phyloP scores from a whole-genome alignment of 2,888 invertebrate genomes.

The Plagodis pulveraria region DNA sequence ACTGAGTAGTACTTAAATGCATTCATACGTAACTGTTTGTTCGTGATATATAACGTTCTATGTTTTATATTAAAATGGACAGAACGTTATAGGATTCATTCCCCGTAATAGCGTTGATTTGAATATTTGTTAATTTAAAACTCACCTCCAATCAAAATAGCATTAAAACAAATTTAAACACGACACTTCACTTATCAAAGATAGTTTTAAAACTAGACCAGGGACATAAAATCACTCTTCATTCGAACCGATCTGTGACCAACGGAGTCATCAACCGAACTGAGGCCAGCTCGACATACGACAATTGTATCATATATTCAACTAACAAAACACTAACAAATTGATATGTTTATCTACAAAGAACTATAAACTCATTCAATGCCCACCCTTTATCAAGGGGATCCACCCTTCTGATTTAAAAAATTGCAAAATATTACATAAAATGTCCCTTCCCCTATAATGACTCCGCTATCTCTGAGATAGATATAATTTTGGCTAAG shows the following conservation, averaged over 20 bases:
- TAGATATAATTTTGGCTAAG: slow-evolving; percentile 73
- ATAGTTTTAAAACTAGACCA: slow-evolving; percentile 38
- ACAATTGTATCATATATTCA: slow-evolving; percentile 76
- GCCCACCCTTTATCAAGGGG: slow-evolving; percentile 82
- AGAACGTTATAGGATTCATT: not conserved
- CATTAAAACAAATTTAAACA: slow-evolving; percentile 29
- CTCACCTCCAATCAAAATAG: slow-evolving; percentile 31
- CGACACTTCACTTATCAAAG: slow-evolving; percentile 40
- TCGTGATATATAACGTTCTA: not conserved
- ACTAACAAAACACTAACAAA: slow-evolving; percentile 82
- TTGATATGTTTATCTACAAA: slow-evolving; percentile 85
- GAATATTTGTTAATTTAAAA: slow-evolving; percentile 22
- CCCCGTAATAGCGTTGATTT: slow-evolving; percentile 15
- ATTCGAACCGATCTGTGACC: slow-evolving; percentile 58
- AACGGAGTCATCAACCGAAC: slow-evolving; percentile 68
- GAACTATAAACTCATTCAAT: slow-evolving; percentile 81
- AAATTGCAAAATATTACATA: slow-evolving; percentile 83
- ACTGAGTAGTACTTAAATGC: not conserved
- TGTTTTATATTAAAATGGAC: slow-evolving; percentile 1
- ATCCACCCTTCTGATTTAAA: slow-evolving; percentile 81
- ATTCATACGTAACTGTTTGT: slow-evolving; percentile 5
- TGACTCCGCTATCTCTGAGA: slow-evolving; percentile 52
- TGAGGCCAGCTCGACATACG: slow-evolving; percentile 58
- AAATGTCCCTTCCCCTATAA: slow-evolving; percentile 67
- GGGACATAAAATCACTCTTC: slow-evolving; percentile 57